Conservation (phyloP, 2,113 vertebrate genomes). For the Gnathonemus echidnorhynchus region DNA sequence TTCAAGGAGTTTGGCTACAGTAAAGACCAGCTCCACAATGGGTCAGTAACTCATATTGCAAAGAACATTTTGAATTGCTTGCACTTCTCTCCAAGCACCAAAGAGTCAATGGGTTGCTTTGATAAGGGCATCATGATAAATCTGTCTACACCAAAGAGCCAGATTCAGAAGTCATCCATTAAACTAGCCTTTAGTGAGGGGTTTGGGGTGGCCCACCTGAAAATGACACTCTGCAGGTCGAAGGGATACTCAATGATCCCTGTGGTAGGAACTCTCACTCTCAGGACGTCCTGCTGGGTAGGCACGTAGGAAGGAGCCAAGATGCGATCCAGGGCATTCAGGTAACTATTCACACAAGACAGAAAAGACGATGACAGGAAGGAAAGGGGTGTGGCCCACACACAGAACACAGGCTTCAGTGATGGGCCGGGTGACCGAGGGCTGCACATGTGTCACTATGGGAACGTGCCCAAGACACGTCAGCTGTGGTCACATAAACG, state of each 20-base stretch:
- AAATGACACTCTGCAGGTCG: constrained; percentile 90
- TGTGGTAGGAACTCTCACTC: constrained; percentile 58
- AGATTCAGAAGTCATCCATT: not conserved
- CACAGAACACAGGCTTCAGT: not conserved
- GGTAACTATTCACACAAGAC: constrained; percentile 37
- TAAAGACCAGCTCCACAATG: not conserved
- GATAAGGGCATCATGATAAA: not conserved
- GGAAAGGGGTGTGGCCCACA: not conserved
- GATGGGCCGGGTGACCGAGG: not conserved
- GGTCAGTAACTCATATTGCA: not conserved
- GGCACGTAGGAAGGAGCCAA: constrained; percentile 46
- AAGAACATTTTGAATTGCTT: not conserved
- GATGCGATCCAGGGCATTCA: constrained; percentile 54
- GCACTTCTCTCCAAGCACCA: not conserved
- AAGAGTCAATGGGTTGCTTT: not conserved
- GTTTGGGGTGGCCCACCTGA: constrained; percentile 63
- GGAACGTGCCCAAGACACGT: not conserved
- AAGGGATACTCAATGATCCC: constrained; percentile 80
- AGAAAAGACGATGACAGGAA: not conserved
- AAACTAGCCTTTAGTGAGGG: not conserved
- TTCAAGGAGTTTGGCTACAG: not conserved
- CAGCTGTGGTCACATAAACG: not conserved
- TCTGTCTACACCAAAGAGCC: not conserved
- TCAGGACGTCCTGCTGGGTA: constrained; percentile 47
- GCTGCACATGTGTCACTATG: not conserved